Evolutionary conservation across 1,140 invertebrate genomes (phyloP).

Genomic region (Drosophila funebris): DNA sequence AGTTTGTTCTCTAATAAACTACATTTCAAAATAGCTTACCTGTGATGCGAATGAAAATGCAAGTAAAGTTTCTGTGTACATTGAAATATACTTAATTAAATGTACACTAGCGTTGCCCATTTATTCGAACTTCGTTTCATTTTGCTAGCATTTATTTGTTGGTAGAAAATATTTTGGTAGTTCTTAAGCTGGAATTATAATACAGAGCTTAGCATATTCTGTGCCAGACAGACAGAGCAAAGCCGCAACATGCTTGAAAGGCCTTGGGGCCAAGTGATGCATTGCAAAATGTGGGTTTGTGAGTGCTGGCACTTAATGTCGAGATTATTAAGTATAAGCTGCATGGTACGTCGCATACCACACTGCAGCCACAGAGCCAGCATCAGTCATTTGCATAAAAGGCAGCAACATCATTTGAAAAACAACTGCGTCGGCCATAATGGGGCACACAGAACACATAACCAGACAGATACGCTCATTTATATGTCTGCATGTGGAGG

Average conservation of each 20-base stretch:
- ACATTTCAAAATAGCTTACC: not conserved
- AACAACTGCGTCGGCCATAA: conserved; percentile 35
- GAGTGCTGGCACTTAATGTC: conserved; percentile 65
- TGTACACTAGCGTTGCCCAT: not conserved
- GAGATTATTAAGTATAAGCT: conserved; percentile 71
- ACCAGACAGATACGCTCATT: conserved; percentile 9
- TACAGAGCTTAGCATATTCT: not conserved
- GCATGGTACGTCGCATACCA: conserved; percentile 47
- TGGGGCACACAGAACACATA: conserved; percentile 30
- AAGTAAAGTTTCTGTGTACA: conserved; percentile 4
- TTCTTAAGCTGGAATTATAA: not conserved
- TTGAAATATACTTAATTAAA: conserved; percentile 7
- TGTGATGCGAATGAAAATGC: not conserved
- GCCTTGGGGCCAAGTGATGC: conserved; percentile 59
- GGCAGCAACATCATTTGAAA: conserved; percentile 45
- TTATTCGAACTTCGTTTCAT: conserved; percentile 6
- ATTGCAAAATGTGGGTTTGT: conserved; percentile 37
- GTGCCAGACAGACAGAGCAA: not conserved
- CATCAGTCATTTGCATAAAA: conserved; percentile 68
- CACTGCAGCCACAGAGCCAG: conserved; percentile 41
- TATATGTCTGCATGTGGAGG: not conserved
- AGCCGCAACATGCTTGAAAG: not conserved
- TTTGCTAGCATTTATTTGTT: not conserved
- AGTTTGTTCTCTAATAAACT: not conserved
- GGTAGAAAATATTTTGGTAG: conserved; percentile 6